phyloP scores from a whole-genome alignment of 37 sponge, comb jelly and placozoan genomes.

The Bolinopsis microptera region DNA sequence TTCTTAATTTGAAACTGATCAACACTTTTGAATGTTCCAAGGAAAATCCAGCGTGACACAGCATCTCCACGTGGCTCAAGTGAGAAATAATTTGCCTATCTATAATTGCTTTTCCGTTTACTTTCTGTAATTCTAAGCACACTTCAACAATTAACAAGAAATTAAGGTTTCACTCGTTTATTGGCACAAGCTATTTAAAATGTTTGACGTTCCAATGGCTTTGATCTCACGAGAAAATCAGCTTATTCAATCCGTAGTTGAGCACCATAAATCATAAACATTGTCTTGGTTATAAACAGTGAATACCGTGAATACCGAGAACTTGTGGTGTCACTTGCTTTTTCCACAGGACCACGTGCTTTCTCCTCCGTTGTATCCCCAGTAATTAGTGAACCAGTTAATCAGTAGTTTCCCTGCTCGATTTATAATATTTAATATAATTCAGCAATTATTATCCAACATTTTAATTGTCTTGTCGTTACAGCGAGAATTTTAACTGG shows the following conservation, averaged over 20 bases:
- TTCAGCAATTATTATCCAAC: neutral
- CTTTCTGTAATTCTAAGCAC: neutral
- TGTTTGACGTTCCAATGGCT: too few species aligned
- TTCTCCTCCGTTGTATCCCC: neutral
- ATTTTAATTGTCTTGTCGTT: neutral
- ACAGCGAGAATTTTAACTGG: neutral
- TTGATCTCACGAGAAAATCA: too few species aligned
- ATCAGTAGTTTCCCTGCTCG: neutral
- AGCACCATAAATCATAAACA: too few species aligned
- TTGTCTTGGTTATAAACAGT: too few species aligned
- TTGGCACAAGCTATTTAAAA: too few species aligned
- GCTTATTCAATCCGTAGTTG: too few species aligned
- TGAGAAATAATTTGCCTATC: constrained; percentile 3
- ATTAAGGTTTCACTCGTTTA: neutral
- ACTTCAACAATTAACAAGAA: neutral
- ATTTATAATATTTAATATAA: neutral
- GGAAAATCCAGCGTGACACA: neutral
- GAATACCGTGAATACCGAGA: too few species aligned
- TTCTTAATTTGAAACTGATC: neutral
- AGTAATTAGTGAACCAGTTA: neutral
- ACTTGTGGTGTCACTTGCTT: too few species aligned
- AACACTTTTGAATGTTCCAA: neutral
- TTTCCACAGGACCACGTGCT: neutral
- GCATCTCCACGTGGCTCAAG: neutral
- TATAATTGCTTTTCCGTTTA: neutral